These are phyloP conservation scores for Venturia canescens DNA, from an alignment of 1,140 invertebrate species.

Conservation along the genomic window DNA sequence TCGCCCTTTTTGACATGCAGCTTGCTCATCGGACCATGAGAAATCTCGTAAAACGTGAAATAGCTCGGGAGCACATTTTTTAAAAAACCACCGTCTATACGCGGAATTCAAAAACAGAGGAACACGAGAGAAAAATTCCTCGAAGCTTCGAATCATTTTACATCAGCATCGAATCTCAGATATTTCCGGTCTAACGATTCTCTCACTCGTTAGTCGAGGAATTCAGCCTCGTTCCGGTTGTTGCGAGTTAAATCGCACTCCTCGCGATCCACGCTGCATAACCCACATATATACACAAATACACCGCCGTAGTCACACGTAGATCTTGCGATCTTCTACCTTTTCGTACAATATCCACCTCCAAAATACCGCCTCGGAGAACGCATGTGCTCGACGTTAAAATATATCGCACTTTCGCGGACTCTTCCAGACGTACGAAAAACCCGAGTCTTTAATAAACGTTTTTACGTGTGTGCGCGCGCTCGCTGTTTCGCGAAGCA, in stretches of 20 bases:
- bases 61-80: not conserved
- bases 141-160: not conserved
- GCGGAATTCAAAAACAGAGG: not conserved
- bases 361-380: slow-evolving; percentile 11
- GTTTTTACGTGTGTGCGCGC: not conserved
- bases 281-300: not conserved
- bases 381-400: not conserved
- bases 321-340: not conserved
- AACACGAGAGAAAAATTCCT: slow-evolving; percentile 13
- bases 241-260: slow-evolving; percentile 36
- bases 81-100: not conserved
- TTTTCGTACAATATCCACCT: slow-evolving; percentile 3
- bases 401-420: not conserved
- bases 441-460: not conserved
- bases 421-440: slow-evolving; percentile 13
- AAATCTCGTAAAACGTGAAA: slow-evolving; percentile 37
- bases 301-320: not conserved
- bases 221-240: slow-evolving; percentile 48
- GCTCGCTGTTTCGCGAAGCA: not conserved
- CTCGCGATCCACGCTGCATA: slow-evolving; percentile 1
- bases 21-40: slow-evolving; percentile 21
- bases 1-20: not conserved
- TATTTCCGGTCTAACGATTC: slow-evolving; percentile 52
- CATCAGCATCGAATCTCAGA: slow-evolving; percentile 36
- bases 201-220: slow-evolving; percentile 51